phyloP scores from a whole-genome alignment of 2,113 vertebrate genomes.

The Perca schrenkii region DNA sequence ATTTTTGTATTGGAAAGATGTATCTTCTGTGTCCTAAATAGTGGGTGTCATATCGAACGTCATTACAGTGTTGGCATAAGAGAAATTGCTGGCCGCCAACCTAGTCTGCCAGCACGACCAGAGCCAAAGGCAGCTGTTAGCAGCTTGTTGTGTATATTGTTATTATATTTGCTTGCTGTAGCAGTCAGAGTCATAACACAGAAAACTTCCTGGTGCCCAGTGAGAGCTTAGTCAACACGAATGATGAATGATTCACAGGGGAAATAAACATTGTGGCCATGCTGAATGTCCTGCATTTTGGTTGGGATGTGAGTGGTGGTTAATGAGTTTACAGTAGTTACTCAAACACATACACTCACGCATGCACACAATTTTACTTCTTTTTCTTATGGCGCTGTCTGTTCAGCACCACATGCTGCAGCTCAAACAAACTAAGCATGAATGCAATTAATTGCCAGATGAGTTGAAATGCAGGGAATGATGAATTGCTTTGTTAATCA shows the following conservation, averaged over 20 bases:
- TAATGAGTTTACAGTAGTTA: slow-evolving; percentile 50
- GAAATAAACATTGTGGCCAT: slow-evolving; percentile 37
- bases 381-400: not conserved
- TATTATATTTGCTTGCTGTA: slow-evolving; percentile 43
- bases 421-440: slow-evolving; percentile 12
- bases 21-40: not conserved
- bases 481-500: not conserved
- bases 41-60: not conserved
- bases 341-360: slow-evolving; percentile 8
- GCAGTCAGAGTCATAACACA: slow-evolving; percentile 39
- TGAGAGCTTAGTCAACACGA: slow-evolving; percentile 61
- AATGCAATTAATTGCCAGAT: slow-evolving; percentile 9
- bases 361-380: not conserved
- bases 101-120: slow-evolving; percentile 19
- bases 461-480: not conserved
- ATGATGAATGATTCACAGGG: slow-evolving; percentile 49
- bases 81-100: slow-evolving; percentile 24
- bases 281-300: slow-evolving; percentile 27
- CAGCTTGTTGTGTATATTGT: slow-evolving; percentile 45
- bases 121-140: slow-evolving; percentile 55
- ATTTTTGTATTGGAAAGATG: not conserved
- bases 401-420: slow-evolving; percentile 11
- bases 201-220: slow-evolving; percentile 32
- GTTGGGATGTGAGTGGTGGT: slow-evolving; percentile 9
- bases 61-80: slow-evolving; percentile 18